Conservation (phyloP, 2,113 vertebrate species). For the Amphilophus citrinellus region DNA sequence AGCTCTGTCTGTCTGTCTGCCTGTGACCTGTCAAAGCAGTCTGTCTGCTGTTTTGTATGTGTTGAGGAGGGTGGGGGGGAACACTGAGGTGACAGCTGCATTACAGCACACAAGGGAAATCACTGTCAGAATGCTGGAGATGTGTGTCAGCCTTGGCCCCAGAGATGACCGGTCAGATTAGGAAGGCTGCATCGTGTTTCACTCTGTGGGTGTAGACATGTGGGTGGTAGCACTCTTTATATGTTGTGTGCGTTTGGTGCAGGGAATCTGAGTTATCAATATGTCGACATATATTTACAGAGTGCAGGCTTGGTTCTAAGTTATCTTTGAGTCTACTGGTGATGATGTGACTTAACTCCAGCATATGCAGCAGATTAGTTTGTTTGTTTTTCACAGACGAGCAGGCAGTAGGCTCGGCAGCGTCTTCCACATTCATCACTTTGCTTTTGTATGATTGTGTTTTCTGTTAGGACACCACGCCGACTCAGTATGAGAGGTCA, state of each 20-base stretch:
- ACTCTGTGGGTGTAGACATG: constrained; percentile 25
- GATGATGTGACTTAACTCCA: background rate
- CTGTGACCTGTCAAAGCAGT: constrained; percentile 28
- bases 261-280: constrained; percentile 4
- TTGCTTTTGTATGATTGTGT: constrained; percentile 15
- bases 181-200: constrained; percentile 34
- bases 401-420: background rate
- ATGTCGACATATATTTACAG: constrained; percentile 14
- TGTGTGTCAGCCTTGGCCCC: constrained; percentile 64
- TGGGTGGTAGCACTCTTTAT: constrained; percentile 6
- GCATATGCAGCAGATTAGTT: background rate
- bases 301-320: background rate
- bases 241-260: background rate
- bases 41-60: constrained; percentile 30
- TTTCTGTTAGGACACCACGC: background rate
- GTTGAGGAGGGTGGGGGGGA: background rate
- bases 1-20: constrained; percentile 10
- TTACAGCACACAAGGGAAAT: constrained; percentile 68
- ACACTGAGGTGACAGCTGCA: constrained; percentile 51
- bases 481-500: constrained; percentile 16
- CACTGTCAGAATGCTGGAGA: constrained; percentile 67
- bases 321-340: constrained; percentile 19
- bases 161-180: constrained; percentile 69
- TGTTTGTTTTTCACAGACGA: background rate
- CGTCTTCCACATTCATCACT: background rate